Conservation (phyloP, 1,140 invertebrate species). For the Drosophila lacertosa region DNA sequence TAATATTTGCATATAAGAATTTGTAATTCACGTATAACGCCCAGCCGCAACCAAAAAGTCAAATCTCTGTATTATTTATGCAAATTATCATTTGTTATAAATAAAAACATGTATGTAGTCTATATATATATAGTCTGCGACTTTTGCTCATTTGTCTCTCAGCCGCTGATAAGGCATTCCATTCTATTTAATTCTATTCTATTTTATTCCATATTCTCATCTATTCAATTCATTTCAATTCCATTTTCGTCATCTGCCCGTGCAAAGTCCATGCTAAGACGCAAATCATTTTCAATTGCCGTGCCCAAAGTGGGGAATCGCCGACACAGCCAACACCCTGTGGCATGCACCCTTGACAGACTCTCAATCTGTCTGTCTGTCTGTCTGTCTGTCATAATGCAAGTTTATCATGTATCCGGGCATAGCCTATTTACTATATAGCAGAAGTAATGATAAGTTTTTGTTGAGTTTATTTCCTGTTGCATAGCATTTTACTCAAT, state of each 20-base stretch:
- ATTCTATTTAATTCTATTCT: constrained; percentile 1
- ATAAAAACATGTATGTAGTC: constrained; percentile 5
- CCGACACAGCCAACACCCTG: background rate
- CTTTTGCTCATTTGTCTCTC: constrained; percentile 13
- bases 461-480: constrained; percentile 23
- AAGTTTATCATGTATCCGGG: constrained; percentile 11
- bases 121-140: constrained; percentile 3
- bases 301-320: constrained; percentile 3
- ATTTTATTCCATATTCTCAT: background rate
- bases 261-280: constrained; percentile 31
- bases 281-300: constrained; percentile 40
- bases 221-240: constrained; percentile 14
- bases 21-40: background rate
- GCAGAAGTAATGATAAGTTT: constrained; percentile 31
- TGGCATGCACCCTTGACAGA: background rate
- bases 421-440: constrained; percentile 7
- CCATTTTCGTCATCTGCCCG: constrained; percentile 18
- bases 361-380: constrained; percentile 5
- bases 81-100: constrained; percentile 19
- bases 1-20: constrained; percentile 12
- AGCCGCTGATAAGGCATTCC: constrained; percentile 31
- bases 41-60: no score
- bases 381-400: constrained; percentile 11
- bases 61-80: constrained; percentile 23
- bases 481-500: constrained; percentile 18